phyloP scores from a whole-genome alignment of 2,797 vertebrate species.

The Falco biarmicus region DNA sequence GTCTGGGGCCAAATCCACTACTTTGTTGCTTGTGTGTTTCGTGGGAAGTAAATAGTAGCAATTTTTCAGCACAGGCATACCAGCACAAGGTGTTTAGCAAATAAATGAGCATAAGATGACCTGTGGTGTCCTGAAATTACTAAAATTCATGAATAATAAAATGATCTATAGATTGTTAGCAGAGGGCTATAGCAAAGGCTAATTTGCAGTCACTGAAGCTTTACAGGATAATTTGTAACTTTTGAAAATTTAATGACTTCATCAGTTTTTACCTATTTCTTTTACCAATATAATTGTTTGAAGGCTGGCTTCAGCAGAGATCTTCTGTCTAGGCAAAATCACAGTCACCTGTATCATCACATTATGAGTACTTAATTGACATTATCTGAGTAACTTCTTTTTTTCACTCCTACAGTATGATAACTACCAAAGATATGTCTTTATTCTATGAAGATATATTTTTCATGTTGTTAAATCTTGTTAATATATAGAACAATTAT shows the following conservation, averaged over 20 bases:
- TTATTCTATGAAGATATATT: neutral
- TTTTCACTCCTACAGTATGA: neutral
- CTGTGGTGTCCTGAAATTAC: conserved; percentile 83
- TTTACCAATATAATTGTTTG: conserved; percentile 71
- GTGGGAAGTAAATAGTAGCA: conserved; percentile 80
- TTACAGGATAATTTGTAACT: conserved; percentile 82
- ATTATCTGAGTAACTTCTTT: neutral
- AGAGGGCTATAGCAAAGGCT: conserved; percentile 79
- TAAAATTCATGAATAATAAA: conserved; percentile 85
- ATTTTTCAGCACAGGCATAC: conserved; percentile 81
- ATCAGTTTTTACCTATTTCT: conserved; percentile 78
- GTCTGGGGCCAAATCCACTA: conserved; percentile 80
- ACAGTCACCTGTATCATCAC: neutral
- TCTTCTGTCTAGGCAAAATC: conserved; percentile 49
- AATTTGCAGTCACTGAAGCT: conserved; percentile 82
- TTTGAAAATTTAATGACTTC: conserved; percentile 84
- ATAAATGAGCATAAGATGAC: conserved; percentile 83
- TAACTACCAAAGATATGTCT: neutral
- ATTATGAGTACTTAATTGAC: conserved; percentile 19
- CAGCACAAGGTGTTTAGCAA: conserved; percentile 81
- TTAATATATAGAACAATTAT: neutral
- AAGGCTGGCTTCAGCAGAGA: conserved; percentile 55
- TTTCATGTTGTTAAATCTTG: neutral
- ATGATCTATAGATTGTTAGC: conserved; percentile 85
- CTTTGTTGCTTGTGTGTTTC: conserved; percentile 80